Base-by-base conservation (phyloP, 2,113 vertebrate genomes). In the Heterocephalus glaber region DNA sequence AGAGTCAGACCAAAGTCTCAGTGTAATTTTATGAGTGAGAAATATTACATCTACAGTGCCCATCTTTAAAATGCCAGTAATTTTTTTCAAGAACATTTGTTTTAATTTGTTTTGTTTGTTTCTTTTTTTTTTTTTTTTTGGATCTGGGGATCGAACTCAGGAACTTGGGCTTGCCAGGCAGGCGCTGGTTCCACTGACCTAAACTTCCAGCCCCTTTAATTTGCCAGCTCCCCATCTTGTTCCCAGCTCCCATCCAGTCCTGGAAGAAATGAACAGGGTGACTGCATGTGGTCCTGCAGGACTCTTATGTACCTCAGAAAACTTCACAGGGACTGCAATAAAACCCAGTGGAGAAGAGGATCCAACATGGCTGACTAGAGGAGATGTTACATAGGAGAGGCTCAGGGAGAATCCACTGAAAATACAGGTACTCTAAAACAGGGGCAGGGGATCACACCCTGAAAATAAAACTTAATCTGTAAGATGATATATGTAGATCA, bases 51-150 rank as follows among this genome's bases (percentile, higher is more conserved):
- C 24, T 65, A 82, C 11, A 7, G 5, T 77, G 76, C 33, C 3
- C 13, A 58, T 63, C 35, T 68, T 7, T 81, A 35, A 96, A 86
- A 90, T 82, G 35, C 44, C 44, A 86, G 28, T n/a, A 86, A 77
- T 70, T 89, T 63, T 24, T 82, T 86, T 56, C 30, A 44, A 65
- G 33, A 7, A 58, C 60, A 81, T 81, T 88, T 66, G 1, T 83
- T 76, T 92, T 89, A 68, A n/a, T 82, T 76, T 89, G 7, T 70
- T 38, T n/a, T n/a, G n/a, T n/a, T n/a, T n/a, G n/a, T n/a, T n/a
- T n/a, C n/a, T n/a, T n/a, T n/a, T n/a, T n/a, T n/a, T n/a, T n/a
- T n/a, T n/a, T n/a, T n/a, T n/a, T n/a, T n/a, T n/a, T n/a, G n/a
- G n/a, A n/a, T n/a, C n/a, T n/a, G n/a, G n/a, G n/a, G n/a, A n/a